Conservation (phyloP, 2,888 invertebrate genomes). For the Acanthosepion pharaonis region DNA sequence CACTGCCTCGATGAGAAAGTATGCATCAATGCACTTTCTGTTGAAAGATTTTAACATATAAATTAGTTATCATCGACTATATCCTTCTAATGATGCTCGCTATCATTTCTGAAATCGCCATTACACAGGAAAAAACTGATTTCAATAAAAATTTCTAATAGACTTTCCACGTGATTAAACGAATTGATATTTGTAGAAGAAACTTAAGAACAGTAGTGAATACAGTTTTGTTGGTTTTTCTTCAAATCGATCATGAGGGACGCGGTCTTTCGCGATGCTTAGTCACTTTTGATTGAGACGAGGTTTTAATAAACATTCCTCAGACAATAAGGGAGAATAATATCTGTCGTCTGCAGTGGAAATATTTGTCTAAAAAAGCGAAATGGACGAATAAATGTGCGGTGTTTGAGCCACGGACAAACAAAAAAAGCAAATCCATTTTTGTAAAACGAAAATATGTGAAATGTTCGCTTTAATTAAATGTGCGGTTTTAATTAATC, state of each 20-base stretch:
- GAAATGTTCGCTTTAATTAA: neutral
- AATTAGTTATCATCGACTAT: neutral
- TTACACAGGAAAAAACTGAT: neutral
- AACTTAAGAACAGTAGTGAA: neutral
- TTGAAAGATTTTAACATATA: neutral
- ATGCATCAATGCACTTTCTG: neutral
- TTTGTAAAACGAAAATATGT: too few species aligned
- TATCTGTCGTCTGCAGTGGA: neutral
- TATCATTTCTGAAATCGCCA: neutral
- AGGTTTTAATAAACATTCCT: neutral
- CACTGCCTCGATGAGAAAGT: neutral
- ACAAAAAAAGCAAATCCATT: too few species aligned
- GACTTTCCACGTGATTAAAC: neutral
- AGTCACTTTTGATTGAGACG: neutral
- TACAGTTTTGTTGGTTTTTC: neutral
- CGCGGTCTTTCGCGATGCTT: neutral
- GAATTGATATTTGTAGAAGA: neutral
- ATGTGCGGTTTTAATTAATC: neutral
- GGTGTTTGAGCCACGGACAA: too few species aligned
- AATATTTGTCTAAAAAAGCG: neutral
- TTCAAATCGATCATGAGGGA: neutral
- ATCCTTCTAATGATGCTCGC: neutral
- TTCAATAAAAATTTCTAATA: neutral
- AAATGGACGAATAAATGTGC: too few species aligned
- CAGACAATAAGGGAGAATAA: neutral